Base-by-base conservation (phyloP, 2,113 vertebrate genomes). In the Trematocara zebra region DNA sequence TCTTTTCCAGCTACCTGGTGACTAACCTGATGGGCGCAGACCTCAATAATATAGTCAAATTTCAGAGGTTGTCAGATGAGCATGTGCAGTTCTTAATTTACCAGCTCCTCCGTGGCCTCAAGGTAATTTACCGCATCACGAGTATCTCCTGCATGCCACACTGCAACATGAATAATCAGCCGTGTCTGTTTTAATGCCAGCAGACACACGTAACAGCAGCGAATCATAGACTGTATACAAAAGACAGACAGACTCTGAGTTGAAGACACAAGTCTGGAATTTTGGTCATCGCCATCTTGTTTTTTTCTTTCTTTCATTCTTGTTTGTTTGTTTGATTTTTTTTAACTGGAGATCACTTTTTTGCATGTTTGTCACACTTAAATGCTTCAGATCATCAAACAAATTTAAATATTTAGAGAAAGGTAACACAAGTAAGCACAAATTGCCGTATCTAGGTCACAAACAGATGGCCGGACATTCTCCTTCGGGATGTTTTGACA, bases 11-110 rank as follows among this genome's bases (percentile, higher is more conserved):
- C 76, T 99, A 99, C 91, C 96, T 99, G 85, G 99, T 99, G 93
- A 99, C 98, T 37, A 98, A 99, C 91, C 96, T 99, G 93, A 99
- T 99, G 98, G 99, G 98, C 5, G 98, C 99, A 14, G 98, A 99
- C 94, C 97, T 99, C 85, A 99, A 98, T 93, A 99, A 99, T 93
- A 99, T 99, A 5, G 98, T 99, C 33, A 99, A 99, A 92, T 99
- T 98, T 94, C 99, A 99, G 95, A 96, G 97, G 85, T 93, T 99
- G 93, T 99, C 98, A 0, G 99, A 99, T 78, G 98, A 99, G 83
- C 99, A 99, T 3, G 97, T 99, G 88, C 98, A 99, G 92, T 99
- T 99, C 94, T 97, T 99, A n/a, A 97, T 98, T 87, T 99, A 99
- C 92, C 99, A 99, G 95, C 96, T 99, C 86, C 97, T 99, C 80